Evolutionary conservation across 2,888 invertebrate genomes (phyloP), one percentile per base, ranked within the genome.

Genomic region (Latrodectus elegans): DNA sequence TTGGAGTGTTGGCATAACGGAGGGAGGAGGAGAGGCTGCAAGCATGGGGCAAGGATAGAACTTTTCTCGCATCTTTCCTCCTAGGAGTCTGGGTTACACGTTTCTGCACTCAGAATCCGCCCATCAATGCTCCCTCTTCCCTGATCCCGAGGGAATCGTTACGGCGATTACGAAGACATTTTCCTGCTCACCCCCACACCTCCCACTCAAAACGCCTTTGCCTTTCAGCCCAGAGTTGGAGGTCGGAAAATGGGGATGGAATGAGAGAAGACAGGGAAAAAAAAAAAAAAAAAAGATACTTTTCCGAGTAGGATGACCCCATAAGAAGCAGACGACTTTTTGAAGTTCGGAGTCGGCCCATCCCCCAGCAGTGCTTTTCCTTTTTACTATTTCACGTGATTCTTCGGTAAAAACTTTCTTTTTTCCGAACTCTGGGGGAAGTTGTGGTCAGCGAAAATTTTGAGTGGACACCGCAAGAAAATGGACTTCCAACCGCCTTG

Each of bases 151-250:
- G 84, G 84, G 84, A 72, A 78, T 77, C 77, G 84, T 84, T 83
- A 83, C 83, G 84, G 72, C 84, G 84, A 84, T 84, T 84, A 84
- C 84, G 53, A 64, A 77, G 65, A 73, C 84, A 84, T 84, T 84
- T 84, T 77, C 77, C 65, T 49, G 72, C 55, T 74, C 73, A 73
- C 55, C 72, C 82, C 73, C 73, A 81, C 71, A 81, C 65, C 81
- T 53, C 81, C 17, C 73, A 68, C 82, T 67, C 75, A 75, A 17
- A 15, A 22, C 52, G 52, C 52, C 15, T 71, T 70, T 55, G 52
- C 70, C 38, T 64, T 26, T 74, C 65, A 49, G 64, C 38, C 49
- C 38, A 9, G 65, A 49, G 49, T n/a, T 17, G n/a, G 17, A 68
- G 67, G 8, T 12, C n/a, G 67, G 22, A 10, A 55, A 55, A 14